phyloP scores from a whole-genome alignment of 2,797 vertebrate genomes.

The Fringilla coelebs region DNA sequence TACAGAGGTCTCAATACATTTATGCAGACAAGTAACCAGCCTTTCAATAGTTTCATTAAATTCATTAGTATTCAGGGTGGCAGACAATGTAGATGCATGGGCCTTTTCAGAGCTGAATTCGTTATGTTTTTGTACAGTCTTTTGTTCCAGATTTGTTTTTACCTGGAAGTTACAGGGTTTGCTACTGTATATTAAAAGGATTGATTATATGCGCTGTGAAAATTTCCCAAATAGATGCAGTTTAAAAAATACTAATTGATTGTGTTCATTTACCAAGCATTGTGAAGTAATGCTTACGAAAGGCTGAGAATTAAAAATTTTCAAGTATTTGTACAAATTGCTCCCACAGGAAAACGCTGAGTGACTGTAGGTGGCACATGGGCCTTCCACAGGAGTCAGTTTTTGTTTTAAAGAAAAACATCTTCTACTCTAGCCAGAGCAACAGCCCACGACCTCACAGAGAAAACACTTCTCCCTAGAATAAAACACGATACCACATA shows the following conservation, averaged over 20 bases:
- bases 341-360: neutral
- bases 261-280: neutral
- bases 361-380: neutral
- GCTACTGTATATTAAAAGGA: neutral
- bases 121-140: constrained; percentile 54
- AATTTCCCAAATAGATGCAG: neutral
- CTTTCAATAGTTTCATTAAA: constrained; percentile 65
- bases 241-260: neutral
- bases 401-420: neutral
- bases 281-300: neutral
- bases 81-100: constrained; percentile 54
- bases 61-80: constrained; percentile 55
- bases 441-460: neutral
- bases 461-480: neutral
- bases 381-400: neutral
- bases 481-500: neutral
- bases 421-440: neutral
- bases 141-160: constrained; percentile 56
- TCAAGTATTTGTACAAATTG: neutral
- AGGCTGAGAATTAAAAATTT: neutral
- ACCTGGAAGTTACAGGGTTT: constrained; percentile 18
- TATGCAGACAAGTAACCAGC: constrained; percentile 45
- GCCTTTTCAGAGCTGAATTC: constrained; percentile 52
- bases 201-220: neutral
- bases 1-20: constrained; percentile 51